phyloP scores from a whole-genome alignment of 2,113 vertebrate species.

The Malurus elegans region DNA sequence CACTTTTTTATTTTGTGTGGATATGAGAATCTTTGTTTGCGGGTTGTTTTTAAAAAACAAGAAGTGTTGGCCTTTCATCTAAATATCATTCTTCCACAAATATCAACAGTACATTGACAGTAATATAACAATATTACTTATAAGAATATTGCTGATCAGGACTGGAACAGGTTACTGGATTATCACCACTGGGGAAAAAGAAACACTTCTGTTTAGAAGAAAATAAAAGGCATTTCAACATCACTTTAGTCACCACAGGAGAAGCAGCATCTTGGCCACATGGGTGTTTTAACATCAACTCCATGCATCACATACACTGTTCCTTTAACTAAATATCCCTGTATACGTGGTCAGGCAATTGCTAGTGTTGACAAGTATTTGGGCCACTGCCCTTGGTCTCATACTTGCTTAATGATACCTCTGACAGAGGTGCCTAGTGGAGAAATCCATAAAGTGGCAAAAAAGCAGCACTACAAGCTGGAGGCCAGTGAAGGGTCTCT shows the following conservation, averaged over 20 bases:
- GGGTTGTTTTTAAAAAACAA: not conserved
- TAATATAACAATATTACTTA: not conserved
- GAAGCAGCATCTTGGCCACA: not conserved
- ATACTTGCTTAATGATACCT: not conserved
- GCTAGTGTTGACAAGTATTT: not conserved
- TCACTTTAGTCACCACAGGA: not conserved
- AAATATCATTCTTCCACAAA: not conserved
- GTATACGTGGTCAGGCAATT: not conserved
- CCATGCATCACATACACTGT: not conserved
- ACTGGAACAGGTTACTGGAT: not conserved
- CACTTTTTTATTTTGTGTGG: not conserved
- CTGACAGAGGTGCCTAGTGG: not conserved
- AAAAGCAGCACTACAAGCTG: not conserved
- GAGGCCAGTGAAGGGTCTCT: not conserved
- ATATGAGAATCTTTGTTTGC: not conserved
- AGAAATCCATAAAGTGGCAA: not conserved
- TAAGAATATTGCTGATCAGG: not conserved
- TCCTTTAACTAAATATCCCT: not conserved
- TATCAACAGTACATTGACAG: not conserved
- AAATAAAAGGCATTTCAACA: not conserved
- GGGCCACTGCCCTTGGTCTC: conserved; percentile 13
- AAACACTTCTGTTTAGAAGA: not conserved
- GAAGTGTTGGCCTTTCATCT: not conserved
- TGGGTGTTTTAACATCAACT: not conserved
- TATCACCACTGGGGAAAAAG: not conserved